Evolutionary conservation across 2,888 invertebrate genomes (phyloP), one percentile per base, ranked within the genome.

Genomic region (Lobophora halterata): DNA sequence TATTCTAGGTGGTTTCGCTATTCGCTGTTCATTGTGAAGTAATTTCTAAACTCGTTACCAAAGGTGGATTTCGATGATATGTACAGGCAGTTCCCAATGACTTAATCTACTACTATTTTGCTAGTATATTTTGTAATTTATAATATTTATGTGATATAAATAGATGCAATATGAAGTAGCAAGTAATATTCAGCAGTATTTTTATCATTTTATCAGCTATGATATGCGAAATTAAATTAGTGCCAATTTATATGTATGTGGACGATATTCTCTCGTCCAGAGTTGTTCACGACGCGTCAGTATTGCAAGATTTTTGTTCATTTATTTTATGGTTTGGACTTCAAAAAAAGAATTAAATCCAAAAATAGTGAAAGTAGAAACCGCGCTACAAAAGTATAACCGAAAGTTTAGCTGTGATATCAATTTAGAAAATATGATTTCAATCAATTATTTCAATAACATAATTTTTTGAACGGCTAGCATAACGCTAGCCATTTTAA

Each of bases 341-440:
- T n/a, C n/a, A n/a, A n/a, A n/a, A n/a, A n/a, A n/a, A n/a, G n/a
- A n/a, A n/a, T n/a, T n/a, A n/a, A n/a, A n/a, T n/a, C n/a, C n/a
- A n/a, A n/a, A n/a, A n/a, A n/a, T n/a, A 9, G 8, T 9, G 3
- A 20, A 20, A 9, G 9, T 5, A 16, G 23, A 31, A 31, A 7
- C 21, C 21, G 11, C 23, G 17, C 5, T 17, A n/a, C 23, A 3
- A n/a, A 14, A 9, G 6, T 12, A 8, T 42, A 28, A 19, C 28
- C n/a, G 13, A 14, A 13, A 34, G 11, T 31, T 40, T 37, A 46
- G 46, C 46, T 46, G 46, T 53, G 55, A 58, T 58, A 57, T 70
- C 69, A 67, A 74, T 68, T 64, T 25, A n/a, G 52, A 63, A 65
- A 59, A 65, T 75, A 71, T 73, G 69, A 74, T 71, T 58, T 45